phyloP scores from a whole-genome alignment of 1,140 invertebrate species.

The Scaptomyza montana region DNA sequence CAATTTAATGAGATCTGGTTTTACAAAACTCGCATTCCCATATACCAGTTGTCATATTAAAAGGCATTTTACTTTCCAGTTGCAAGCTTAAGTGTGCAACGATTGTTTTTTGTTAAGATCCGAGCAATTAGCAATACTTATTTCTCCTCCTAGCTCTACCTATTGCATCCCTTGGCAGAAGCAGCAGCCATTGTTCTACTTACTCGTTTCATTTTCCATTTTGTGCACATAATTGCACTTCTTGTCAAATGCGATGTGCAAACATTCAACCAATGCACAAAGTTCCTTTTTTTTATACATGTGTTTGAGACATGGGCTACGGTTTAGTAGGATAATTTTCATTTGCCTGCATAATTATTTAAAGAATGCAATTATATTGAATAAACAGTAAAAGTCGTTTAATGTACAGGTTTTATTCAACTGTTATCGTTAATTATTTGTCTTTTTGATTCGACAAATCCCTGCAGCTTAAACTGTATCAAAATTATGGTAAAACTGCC shows the following conservation, averaged over 20 bases:
- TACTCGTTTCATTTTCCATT: conserved; percentile 71
- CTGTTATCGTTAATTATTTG: too few species aligned
- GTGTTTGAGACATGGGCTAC: neutral
- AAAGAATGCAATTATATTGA: too few species aligned
- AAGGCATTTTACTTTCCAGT: conserved; percentile 38
- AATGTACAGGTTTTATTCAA: too few species aligned
- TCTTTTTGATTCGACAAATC: conserved; percentile 1
- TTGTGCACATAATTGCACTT: conserved; percentile 78
- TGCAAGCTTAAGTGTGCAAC: conserved; percentile 30
- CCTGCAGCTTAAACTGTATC: conserved; percentile 64
- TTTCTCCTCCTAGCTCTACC: neutral
- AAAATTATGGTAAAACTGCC: conserved; percentile 54
- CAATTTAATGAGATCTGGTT: neutral
- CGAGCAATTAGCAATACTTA: conserved; percentile 18
- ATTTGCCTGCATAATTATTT: too few species aligned
- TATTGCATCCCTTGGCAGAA: conserved; percentile 14
- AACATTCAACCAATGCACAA: conserved; percentile 33
- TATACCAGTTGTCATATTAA: conserved; percentile 51
- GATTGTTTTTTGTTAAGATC: conserved; percentile 41
- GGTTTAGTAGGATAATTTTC: too few species aligned
- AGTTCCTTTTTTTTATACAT: conserved; percentile 1
- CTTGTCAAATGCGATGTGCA: conserved; percentile 63
- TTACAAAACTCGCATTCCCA: neutral
- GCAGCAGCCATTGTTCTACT: conserved; percentile 52
- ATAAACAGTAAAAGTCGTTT: too few species aligned